phyloP scores from a whole-genome alignment of 2,888 invertebrate species.

The Galerucella nymphaeae region DNA sequence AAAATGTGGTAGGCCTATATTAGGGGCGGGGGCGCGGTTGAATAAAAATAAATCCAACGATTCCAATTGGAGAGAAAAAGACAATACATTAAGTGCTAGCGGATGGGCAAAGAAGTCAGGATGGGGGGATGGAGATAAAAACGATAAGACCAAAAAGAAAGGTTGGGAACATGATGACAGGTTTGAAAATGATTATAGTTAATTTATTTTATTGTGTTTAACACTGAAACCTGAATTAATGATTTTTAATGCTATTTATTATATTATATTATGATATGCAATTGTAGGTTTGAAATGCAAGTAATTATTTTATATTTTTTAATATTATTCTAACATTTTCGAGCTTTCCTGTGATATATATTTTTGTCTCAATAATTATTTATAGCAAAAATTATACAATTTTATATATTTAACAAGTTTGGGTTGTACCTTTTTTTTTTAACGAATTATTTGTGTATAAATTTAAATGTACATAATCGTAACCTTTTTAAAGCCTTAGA shows the following conservation, averaged over 20 bases:
- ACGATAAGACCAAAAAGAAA: conserved; percentile 32
- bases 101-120: conserved; percentile 45
- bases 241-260: not conserved
- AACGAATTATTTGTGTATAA: too few relatives aligned
- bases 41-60: conserved; percentile 51
- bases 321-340: not conserved
- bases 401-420: not conserved
- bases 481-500: not conserved
- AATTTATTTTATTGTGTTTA: not conserved
- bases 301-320: conserved; percentile 9
- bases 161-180: conserved; percentile 64
- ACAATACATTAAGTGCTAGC: conserved; percentile 12
- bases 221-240: not conserved
- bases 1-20: conserved; percentile 58
- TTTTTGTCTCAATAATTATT: not conserved
- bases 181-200: conserved; percentile 62
- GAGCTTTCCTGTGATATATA: not conserved
- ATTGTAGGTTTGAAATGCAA: conserved; percentile 4
- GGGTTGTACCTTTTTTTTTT: not conserved
- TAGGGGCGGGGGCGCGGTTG: conserved; percentile 60
- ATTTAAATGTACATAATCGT: not conserved
- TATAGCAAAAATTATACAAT: not conserved
- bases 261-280: not conserved
- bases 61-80: conserved; percentile 48
- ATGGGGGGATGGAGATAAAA: conserved; percentile 43